Conservation (phyloP, 2,888 invertebrate genomes). For the Lithophane semibrunnea region DNA sequence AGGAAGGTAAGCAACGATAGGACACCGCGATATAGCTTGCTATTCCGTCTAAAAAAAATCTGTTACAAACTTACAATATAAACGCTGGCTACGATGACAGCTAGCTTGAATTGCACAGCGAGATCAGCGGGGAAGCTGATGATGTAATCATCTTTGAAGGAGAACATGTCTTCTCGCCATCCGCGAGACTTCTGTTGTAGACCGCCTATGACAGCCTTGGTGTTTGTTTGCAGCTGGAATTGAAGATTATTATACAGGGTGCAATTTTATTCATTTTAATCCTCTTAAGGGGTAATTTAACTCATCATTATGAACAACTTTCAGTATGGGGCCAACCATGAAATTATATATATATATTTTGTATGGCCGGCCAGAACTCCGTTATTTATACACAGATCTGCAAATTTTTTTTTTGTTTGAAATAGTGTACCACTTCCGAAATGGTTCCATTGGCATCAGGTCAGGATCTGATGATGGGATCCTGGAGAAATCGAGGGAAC, state of each 20-base stretch:
- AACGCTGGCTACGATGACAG: slow-evolving; percentile 75
- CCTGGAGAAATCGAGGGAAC: too few species aligned
- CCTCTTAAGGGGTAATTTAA: too few species aligned
- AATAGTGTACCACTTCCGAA: too few species aligned
- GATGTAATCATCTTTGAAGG: slow-evolving; percentile 68
- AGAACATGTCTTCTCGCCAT: slow-evolving; percentile 31
- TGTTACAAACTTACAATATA: slow-evolving; percentile 64
- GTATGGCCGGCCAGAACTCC: too few species aligned
- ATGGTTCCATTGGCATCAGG: too few species aligned
- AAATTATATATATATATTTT: too few species aligned
- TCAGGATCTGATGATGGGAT: too few species aligned
- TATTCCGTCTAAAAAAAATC: not conserved
- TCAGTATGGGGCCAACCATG: too few species aligned
- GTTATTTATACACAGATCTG: too few species aligned
- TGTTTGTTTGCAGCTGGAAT: slow-evolving; percentile 68
- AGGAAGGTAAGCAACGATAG: not conserved
- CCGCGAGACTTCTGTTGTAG: slow-evolving; percentile 66
- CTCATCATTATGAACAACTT: too few species aligned
- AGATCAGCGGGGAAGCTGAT: slow-evolving; percentile 73
- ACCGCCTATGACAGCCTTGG: slow-evolving; percentile 72
- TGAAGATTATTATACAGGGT: not conserved
- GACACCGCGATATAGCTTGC: not conserved
- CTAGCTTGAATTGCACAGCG: slow-evolving; percentile 73
- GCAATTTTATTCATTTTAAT: too few species aligned
- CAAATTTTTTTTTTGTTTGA: too few species aligned